Base-by-base conservation (phyloP, 1,140 invertebrate genomes). In the Zaprionus davidi region DNA sequence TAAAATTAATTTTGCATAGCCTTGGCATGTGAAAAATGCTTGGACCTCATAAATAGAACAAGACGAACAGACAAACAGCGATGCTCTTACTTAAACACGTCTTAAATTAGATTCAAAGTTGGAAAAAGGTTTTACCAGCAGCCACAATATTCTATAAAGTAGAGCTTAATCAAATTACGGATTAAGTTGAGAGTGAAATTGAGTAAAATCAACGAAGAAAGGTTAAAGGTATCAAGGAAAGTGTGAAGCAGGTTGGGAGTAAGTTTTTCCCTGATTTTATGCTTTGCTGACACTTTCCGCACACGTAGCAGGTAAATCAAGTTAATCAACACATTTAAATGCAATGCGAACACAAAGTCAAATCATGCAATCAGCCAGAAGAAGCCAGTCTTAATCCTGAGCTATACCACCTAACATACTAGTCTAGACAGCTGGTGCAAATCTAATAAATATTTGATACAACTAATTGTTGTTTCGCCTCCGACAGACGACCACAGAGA, bases 261-360 rank as follows among this genome's bases (percentile, higher is more conserved):
- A 56, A 56, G 53, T 31, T 56, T 56, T 56, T 17, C 20, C 5
- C 3, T 51, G 9, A 51, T 24, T 24, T 51, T 26, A 26, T 26
- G 24, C 3, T 4, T 3, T 13, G 20, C 20, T 51, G 46, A 24
- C 20, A 51, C 46, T 5, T 24, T 22, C 5, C 3, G 26, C 6
- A 28, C 22, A 28, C 22, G 13, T 49, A 60, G 20, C 17, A 17
- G 28, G 34, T 63, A 80, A 82, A 70, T 86, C 69, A 71, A 87
- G 76, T 75, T 88, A 85, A 84, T 85, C 82, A 84, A 55, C 78
- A 68, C 67, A 75, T 83, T 67, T 84, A 82, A 77, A 86, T 86
- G 79, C 72, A 71, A 64, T 64, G 49, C 62, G 1, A 41, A 12
- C 26, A 46, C 26, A 26, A 31, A 49, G n/a, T 20, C 36, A 58